phyloP scores from a whole-genome alignment of 2,113 vertebrate genomes.

The Pavo muticus region DNA sequence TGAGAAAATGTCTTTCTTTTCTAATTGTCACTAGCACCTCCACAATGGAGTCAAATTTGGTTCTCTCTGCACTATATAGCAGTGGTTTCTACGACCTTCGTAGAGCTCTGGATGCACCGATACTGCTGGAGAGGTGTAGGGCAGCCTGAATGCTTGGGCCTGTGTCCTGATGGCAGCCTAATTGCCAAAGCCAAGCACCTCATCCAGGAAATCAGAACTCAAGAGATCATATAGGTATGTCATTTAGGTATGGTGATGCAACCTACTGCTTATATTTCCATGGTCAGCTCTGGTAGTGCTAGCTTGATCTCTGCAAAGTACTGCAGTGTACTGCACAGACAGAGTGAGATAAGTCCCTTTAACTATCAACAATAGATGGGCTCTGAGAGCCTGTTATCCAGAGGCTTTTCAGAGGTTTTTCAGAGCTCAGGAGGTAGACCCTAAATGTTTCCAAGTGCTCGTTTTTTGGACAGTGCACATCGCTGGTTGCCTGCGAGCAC shows the following conservation, averaged over 20 bases:
- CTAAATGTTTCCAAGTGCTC: not conserved
- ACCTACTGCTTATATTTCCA: not conserved
- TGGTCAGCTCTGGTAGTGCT: not conserved
- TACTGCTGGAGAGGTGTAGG: not conserved
- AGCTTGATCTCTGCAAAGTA: not conserved
- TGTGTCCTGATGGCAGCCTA: not conserved
- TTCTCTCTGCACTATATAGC: not conserved
- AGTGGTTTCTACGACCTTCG: not conserved
- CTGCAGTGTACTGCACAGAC: not conserved
- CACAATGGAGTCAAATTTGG: not conserved
- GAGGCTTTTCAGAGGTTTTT: not conserved
- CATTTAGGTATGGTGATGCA: not conserved
- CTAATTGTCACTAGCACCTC: not conserved
- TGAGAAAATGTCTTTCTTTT: not conserved
- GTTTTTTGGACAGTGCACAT: not conserved
- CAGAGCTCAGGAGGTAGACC: not conserved
- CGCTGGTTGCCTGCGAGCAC: not conserved
- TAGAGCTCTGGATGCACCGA: not conserved
- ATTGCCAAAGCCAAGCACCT: not conserved
- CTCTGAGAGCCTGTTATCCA: not conserved
- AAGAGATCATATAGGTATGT: not conserved
- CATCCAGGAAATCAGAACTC: not conserved
- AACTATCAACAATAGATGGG: not conserved
- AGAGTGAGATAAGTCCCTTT: not conserved
- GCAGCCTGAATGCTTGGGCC: accelerated